Percentiles rank a stretch among this genome's conserved stretches.
Evolutionary conservation across 2,113 vertebrate genomes (phyloP).

Genomic region (Lepus europaeus): DNA sequence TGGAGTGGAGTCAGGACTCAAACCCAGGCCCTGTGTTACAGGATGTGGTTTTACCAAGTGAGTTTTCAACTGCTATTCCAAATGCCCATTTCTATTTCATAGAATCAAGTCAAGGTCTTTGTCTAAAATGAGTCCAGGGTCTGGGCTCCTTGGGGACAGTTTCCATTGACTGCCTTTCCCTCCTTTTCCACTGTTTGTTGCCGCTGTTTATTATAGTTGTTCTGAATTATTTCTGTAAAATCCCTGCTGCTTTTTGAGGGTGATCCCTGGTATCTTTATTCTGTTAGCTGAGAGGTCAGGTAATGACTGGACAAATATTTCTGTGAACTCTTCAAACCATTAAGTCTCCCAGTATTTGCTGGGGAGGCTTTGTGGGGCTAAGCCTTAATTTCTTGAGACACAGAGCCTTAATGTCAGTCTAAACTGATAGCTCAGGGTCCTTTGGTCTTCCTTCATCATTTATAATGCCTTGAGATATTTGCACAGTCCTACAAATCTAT

Average conservation of each 20-base stretch:
- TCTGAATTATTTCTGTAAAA: neutral
- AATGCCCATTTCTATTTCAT: neutral
- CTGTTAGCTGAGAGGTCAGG: neutral
- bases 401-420: neutral
- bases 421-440: neutral
- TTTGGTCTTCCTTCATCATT: neutral
- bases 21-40: no score
- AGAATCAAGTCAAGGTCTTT: neutral
- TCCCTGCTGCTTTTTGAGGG: neutral
- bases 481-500: neutral
- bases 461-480: neutral
- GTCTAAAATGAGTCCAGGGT: neutral
- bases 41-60: no score
- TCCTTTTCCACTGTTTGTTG: neutral
- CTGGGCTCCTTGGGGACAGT: neutral
- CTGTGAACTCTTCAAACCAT: neutral
- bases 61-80: no score
- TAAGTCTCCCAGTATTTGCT: neutral
- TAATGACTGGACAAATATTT: neutral
- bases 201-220: neutral
- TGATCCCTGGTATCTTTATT: neutral
- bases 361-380: neutral
- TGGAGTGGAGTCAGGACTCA: no score
- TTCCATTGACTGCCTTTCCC: neutral
- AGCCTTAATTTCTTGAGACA: neutral